phyloP scores from a whole-genome alignment of 2,888 invertebrate genomes.

The Cosmorhoe ocellata region DNA sequence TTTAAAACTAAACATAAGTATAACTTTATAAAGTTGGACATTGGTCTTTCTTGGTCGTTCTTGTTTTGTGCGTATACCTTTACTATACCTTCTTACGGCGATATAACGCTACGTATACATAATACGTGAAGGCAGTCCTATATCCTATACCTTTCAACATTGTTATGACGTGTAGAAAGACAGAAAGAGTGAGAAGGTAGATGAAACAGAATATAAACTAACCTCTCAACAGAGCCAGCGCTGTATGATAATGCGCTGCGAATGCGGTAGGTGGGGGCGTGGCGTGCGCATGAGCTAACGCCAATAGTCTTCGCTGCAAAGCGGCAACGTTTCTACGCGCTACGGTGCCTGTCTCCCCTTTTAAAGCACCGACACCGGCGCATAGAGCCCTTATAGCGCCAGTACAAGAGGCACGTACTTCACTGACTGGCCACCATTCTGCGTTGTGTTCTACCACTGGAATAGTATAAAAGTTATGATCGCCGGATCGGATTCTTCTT shows the following conservation, averaged over 20 bases:
- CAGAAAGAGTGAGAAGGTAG: neutral
- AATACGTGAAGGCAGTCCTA: no score
- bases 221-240: constrained; percentile 70
- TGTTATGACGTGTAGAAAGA: no score
- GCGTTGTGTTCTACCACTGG: constrained; percentile 51
- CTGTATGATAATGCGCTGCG: constrained; percentile 64
- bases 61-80: no score
- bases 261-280: constrained; percentile 67
- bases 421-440: constrained; percentile 74
- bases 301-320: constrained; percentile 64
- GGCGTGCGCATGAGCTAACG: constrained; percentile 63
- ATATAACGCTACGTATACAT: no score
- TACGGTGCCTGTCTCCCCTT: constrained; percentile 41
- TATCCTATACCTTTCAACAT: no score
- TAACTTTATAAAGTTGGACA: no score
- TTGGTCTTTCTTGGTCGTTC: no score
- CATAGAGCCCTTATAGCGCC: constrained; percentile 61
- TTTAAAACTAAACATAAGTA: no score
- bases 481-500: no score
- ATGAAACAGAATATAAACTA: constrained; percentile 5
- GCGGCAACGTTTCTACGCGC: constrained; percentile 70
- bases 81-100: no score
- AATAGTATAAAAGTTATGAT: constrained; percentile 8
- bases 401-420: constrained; percentile 67
- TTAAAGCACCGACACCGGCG: constrained; percentile 48